Evolutionary conservation across 2,797 vertebrate genomes (phyloP).

Genomic region (Rhabdomys pumilio): DNA sequence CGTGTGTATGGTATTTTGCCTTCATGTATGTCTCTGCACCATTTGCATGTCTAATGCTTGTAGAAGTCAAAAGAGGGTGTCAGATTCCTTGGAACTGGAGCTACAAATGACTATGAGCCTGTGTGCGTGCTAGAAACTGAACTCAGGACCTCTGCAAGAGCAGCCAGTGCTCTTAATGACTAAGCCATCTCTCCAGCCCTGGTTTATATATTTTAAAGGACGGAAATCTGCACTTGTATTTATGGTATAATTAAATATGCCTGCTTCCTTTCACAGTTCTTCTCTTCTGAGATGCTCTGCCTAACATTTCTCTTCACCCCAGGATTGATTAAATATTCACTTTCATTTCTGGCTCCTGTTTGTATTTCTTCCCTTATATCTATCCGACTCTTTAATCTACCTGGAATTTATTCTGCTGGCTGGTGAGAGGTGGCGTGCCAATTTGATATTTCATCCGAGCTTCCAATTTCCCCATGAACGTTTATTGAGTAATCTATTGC

Average conservation of each 20-base stretch:
- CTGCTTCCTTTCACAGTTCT: neutral
- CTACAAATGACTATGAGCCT: neutral
- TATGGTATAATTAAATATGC: neutral
- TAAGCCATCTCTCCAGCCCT: neutral
- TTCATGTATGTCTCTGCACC: neutral
- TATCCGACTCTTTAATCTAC: constrained; percentile 47
- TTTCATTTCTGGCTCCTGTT: constrained; percentile 47
- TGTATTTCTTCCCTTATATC: neutral
- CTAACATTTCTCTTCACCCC: constrained; percentile 1
- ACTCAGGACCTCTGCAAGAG: neutral
- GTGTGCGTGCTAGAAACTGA: neutral
- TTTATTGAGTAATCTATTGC: constrained; percentile 62
- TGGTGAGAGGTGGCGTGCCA: neutral
- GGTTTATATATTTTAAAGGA: constrained; percentile 4
- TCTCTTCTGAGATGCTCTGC: constrained; percentile 58
- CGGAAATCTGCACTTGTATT: neutral
- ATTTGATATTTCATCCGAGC: constrained; percentile 43
- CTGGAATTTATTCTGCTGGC: constrained; percentile 63
- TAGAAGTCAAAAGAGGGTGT: neutral
- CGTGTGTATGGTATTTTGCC: neutral
- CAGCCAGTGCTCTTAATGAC: neutral
- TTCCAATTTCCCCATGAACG: constrained; percentile 49
- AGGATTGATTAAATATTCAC: constrained; percentile 52
- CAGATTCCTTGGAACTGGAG: neutral
- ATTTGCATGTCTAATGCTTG: neutral